Conservation (phyloP, 2,888 invertebrate species). For the Tetragonula carbonaria region DNA sequence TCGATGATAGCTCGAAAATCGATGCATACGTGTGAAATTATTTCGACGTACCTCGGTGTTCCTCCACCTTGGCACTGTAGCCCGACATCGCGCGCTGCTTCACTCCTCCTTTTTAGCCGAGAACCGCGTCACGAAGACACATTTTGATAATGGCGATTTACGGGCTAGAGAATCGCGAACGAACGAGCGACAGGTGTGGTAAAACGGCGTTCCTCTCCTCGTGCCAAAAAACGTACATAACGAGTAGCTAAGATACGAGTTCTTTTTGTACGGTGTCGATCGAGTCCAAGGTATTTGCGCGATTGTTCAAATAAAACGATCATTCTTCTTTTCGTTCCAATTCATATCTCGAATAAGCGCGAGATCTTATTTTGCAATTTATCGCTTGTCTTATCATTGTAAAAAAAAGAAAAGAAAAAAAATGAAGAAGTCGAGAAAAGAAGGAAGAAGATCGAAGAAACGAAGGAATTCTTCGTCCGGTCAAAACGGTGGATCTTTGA, state of each 20-base stretch:
- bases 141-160: slow-evolving; percentile 64
- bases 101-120: slow-evolving; percentile 57
- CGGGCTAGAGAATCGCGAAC: slow-evolving; percentile 47
- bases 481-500: slow-evolving; percentile 41
- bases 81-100: slow-evolving; percentile 40
- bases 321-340: neutral
- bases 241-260: slow-evolving; percentile 64
- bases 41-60: neutral
- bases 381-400: neutral
- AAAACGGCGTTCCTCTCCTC: slow-evolving; percentile 74
- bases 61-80: neutral
- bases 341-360: neutral
- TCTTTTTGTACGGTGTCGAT: slow-evolving; percentile 60
- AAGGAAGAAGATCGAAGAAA: neutral
- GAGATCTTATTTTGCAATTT: neutral
- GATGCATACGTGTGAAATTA: neutral
- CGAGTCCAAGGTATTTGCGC: slow-evolving; percentile 58
- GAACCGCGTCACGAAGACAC: slow-evolving; percentile 45
- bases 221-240: slow-evolving; percentile 66
- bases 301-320: neutral
- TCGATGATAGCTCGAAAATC: neutral
- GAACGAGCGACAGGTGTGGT: slow-evolving; percentile 53
- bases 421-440: neutral
- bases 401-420: neutral
- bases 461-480: neutral